Evolutionary conservation across 1,140 invertebrate genomes (phyloP).

Genomic region (Oreohelix idahoensis): DNA sequence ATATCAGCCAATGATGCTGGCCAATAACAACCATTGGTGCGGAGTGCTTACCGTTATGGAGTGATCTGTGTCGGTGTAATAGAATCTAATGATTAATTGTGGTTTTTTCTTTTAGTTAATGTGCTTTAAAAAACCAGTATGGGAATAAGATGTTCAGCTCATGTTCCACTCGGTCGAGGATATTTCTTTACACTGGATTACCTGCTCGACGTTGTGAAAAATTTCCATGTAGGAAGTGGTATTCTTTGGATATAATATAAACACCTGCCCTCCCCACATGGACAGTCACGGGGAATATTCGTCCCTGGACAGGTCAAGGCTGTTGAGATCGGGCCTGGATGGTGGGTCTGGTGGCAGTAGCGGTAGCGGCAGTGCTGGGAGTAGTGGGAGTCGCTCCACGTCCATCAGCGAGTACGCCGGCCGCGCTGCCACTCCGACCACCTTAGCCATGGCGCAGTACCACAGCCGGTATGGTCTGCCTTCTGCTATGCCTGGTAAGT

Average conservation of each 20-base stretch:
- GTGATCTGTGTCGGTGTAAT: no score
- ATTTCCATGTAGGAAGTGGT: not conserved
- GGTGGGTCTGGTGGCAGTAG: not conserved
- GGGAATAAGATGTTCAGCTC: not conserved
- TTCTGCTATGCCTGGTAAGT: slow-evolving; percentile 30
- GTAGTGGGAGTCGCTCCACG: not conserved
- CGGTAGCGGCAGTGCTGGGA: not conserved
- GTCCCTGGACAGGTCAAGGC: slow-evolving; percentile 13
- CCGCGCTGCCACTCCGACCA: slow-evolving; percentile 24
- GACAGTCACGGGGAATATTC: slow-evolving; percentile 31
- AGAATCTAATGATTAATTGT: no score
- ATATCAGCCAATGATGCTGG: no score
- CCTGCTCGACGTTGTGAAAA: not conserved
- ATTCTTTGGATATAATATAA: not conserved
- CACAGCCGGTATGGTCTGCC: slow-evolving; percentile 25
- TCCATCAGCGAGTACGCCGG: not conserved
- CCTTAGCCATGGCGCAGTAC: slow-evolving; percentile 11
- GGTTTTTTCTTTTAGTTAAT: no score
- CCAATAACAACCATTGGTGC: not conserved
- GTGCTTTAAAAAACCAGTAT: no score
- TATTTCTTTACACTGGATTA: not conserved
- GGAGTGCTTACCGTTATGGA: no score
- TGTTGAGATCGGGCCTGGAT: slow-evolving; percentile 14
- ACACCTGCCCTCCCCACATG: slow-evolving; percentile 8
- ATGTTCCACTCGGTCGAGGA: not conserved